Percentiles rank a stretch among this genome's conserved stretches.
Evolutionary conservation across 2,888 invertebrate genomes (phyloP).

Genomic region (Koerneria pararmatus): DNA sequence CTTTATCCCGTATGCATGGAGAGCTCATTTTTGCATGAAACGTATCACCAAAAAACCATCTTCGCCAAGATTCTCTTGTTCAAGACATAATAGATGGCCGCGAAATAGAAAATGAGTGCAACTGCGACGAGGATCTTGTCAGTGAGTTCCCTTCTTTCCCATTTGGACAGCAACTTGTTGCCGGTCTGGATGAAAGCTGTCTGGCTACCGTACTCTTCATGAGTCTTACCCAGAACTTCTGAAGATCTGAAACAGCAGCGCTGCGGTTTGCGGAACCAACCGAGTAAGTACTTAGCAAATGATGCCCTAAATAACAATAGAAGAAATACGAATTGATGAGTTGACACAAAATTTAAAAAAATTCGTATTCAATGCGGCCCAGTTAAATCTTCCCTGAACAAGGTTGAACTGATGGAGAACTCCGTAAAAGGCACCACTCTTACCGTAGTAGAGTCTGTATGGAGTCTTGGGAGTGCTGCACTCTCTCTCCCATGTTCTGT

Average conservation of each 20-base stretch:
- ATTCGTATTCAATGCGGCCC: not conserved
- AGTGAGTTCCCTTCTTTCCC: constrained; percentile 86
- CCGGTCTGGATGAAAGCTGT: constrained; percentile 69
- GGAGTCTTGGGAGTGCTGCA: constrained; percentile 19
- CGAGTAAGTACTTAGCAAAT: no score
- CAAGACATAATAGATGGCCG: constrained; percentile 85
- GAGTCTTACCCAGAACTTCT: constrained; percentile 50
- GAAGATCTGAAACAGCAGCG: constrained; percentile 66
- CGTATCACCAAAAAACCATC: constrained; percentile 34
- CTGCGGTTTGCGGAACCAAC: not conserved
- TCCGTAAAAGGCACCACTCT: not conserved
- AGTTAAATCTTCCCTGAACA: not conserved
- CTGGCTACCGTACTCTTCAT: constrained; percentile 45
- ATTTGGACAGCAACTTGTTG: constrained; percentile 85
- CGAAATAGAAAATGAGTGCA: constrained; percentile 81
- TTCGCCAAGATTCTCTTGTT: constrained; percentile 74
- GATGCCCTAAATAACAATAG: no score
- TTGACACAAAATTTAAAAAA: no score
- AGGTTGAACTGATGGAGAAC: not conserved
- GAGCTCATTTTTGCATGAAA: no score
- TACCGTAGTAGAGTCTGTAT: constrained; percentile 17
- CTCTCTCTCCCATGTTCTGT: constrained; percentile 15
- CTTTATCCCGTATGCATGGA: no score
- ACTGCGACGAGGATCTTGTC: constrained; percentile 85
- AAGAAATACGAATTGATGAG: no score